phyloP scores from a whole-genome alignment of 2,888 invertebrate genomes.

The Sarcophaga carnaria region DNA sequence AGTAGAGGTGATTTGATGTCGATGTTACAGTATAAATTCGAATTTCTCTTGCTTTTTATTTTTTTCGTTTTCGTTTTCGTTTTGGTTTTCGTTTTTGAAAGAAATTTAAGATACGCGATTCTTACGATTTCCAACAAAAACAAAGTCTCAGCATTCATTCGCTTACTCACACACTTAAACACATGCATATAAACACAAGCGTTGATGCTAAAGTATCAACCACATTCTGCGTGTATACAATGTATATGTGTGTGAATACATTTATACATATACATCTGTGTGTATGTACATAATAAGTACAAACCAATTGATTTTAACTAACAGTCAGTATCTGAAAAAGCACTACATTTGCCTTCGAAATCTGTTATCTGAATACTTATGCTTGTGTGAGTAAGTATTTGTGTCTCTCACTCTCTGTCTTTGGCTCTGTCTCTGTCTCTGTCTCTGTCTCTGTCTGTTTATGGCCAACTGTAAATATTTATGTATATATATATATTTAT shows the following conservation, averaged over 20 bases:
- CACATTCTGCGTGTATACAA: background rate
- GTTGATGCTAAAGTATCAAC: background rate
- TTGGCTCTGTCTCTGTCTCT: conserved; percentile 5
- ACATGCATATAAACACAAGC: background rate
- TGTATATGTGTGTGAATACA: background rate
- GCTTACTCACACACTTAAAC: conserved; percentile 7
- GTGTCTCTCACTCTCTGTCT: background rate
- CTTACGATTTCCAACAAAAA: conserved; percentile 34
- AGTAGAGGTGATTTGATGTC: background rate
- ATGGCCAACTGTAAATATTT: background rate
- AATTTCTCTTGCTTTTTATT: background rate
- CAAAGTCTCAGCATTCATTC: conserved; percentile 18
- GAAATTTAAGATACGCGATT: background rate
- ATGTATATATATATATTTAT: background rate
- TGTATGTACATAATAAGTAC: conserved; percentile 9
- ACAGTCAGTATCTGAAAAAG: conserved; percentile 50
- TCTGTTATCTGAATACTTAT: conserved; percentile 51
- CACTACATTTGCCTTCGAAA: conserved; percentile 55
- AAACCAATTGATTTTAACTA: conserved; percentile 65
- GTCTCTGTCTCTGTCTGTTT: background rate
- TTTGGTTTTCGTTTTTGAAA: background rate
- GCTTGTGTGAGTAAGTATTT: conserved; percentile 24
- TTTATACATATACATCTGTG: background rate
- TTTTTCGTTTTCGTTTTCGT: background rate
- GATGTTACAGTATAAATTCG: background rate